Base-by-base conservation (phyloP, 2,888 invertebrate genomes). In the Drosophila atroscutellata region DNA sequence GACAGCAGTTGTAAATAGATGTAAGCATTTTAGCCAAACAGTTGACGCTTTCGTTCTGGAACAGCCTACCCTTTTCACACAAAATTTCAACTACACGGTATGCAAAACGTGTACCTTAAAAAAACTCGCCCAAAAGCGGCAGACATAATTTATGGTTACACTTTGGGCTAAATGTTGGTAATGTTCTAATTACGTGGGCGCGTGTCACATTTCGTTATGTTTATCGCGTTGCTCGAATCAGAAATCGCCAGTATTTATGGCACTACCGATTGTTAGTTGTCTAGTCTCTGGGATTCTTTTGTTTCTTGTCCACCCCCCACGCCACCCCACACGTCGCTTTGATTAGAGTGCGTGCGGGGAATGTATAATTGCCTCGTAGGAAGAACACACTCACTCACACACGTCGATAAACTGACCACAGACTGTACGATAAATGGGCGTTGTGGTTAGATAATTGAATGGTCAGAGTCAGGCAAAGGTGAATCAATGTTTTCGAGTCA, bases 141-240 rank as follows among this genome's bases (percentile, higher is more conserved):
- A 42, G 37, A 56, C 37, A 76, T 69, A 62, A 80, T 83, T 77
- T 80, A 77, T 77, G 42, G 77, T 67, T 68, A 62, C 64, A 50
- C 42, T 79, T 71, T 65, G 66, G 62, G 70, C 68, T 84, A 86
- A 89, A 74, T 79, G 83, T 73, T 74, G 77, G 81, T 86, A 86
- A 86, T 90, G 90, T 86, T 86, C 86, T 90, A 86, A 86, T 90
- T 86, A 90, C 80, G 89, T 87, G 89, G 87, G 87, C 90, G 90
- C 87, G 87, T 90, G 87, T 86, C 90, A 81, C 70, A 73, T 76
- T 76, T 75, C 42, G 61, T 52, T 18, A 30, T 60, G 68, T 80
- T 86, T 84, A 83, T 87, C 88, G 55, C 58, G 58, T 51, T 59
- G 60, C 65, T 51, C 42, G 47, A 76, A 86, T 84, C 87, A 66